Percentiles rank a stretch among this genome's conserved stretches.
These are phyloP conservation scores for Pedionomus torquatus DNA, from an alignment of 2,113 vertebrate species.

Conservation along the genomic window DNA sequence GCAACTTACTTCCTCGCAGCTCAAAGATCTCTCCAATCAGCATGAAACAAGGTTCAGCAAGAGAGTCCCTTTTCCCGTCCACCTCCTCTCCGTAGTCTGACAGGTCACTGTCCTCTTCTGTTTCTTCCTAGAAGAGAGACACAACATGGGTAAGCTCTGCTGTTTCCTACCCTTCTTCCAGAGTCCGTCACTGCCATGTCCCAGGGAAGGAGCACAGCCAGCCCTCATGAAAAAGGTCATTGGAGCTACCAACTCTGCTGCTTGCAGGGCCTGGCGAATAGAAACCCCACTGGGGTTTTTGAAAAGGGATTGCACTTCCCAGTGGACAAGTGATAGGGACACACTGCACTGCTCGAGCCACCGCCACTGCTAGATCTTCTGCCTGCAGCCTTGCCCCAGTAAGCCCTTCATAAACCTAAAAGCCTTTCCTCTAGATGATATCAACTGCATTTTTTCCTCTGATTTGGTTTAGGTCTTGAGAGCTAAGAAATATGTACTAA, in stretches of 20 bases:
- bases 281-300: background rate
- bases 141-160: background rate
- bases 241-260: background rate
- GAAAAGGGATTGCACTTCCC: background rate
- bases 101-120: constrained; percentile 89
- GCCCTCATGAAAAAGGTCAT: background rate
- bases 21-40: constrained; percentile 99
- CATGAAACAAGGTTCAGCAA: constrained; percentile 98
- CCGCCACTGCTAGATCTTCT: background rate
- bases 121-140: constrained; percentile 75
- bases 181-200: background rate
- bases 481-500: background rate
- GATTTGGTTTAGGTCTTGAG: background rate
- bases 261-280: background rate
- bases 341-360: background rate
- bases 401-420: background rate
- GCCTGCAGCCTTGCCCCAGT: background rate
- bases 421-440: background rate
- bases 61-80: constrained; percentile 89
- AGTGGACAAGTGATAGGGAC: background rate
- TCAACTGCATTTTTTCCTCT: background rate
- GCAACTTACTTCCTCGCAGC: constrained; percentile 93
- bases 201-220: background rate
- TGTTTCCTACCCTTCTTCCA: background rate
- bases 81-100: constrained; percentile 91